These are phyloP conservation scores for Drosophila equinoxialis DNA, from an alignment of 1,140 invertebrate species.

Conservation along the genomic window DNA sequence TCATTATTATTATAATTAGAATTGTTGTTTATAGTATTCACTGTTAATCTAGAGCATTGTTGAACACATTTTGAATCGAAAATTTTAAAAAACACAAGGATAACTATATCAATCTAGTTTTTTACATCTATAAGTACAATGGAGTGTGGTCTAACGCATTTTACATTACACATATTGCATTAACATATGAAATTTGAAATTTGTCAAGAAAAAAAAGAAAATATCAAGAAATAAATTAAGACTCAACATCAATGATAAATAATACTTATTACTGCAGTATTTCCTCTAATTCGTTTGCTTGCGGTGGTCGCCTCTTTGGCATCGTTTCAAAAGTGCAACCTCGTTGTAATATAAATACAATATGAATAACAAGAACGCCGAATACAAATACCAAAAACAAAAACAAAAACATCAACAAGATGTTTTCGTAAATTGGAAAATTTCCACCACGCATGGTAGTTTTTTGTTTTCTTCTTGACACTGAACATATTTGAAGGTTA, in stretches of 20 bases:
- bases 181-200: background rate
- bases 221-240: constrained; percentile 5
- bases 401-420: constrained; percentile 7
- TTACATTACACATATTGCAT: constrained; percentile 10
- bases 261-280: constrained; percentile 4
- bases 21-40: constrained; percentile 36
- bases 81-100: constrained; percentile 12
- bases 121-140: background rate
- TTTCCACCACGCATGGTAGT: constrained; percentile 2
- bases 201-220: background rate
- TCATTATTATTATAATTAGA: constrained; percentile 32
- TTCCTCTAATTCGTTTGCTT: background rate
- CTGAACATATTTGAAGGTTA: constrained; percentile 6
- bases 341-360: constrained; percentile 19
- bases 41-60: constrained; percentile 18
- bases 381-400: background rate
- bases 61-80: constrained; percentile 25
- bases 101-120: constrained; percentile 14
- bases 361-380: background rate
- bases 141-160: constrained; percentile 12
- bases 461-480: background rate
- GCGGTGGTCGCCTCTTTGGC: background rate
- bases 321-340: constrained; percentile 15
- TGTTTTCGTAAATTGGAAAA: constrained; percentile 15
- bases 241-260: background rate